A percentile compares a stretch with the other conserved stretches of the same genome.
Evolutionary conservation across 1,140 invertebrate species (phyloP).

Genomic region (Paralvinella palmiformis): DNA sequence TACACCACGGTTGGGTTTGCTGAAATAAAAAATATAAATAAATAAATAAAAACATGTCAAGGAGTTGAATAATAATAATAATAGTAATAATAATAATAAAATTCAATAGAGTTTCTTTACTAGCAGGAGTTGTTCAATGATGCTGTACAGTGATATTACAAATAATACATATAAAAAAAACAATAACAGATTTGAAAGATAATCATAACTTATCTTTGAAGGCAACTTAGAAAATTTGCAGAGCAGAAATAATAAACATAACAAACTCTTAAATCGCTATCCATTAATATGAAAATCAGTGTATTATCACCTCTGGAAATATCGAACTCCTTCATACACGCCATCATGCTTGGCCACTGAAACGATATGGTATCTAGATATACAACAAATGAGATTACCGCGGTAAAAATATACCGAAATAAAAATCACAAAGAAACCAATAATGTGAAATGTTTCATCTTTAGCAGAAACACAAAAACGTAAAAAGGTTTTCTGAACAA

Average conservation of each 20-base stretch:
- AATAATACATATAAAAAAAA: not conserved
- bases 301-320: conserved; percentile 44
- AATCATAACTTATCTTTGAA: no score
- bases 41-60: not conserved
- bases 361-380: conserved; percentile 14
- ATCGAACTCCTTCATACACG: conserved; percentile 43
- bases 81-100: no score
- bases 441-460: not conserved
- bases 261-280: not conserved
- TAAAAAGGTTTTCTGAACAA: not conserved
- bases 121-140: not conserved
- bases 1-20: conserved; percentile 49
- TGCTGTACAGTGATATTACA: no score
- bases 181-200: not conserved
- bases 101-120: no score
- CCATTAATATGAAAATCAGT: not conserved
- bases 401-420: not conserved
- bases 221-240: no score
- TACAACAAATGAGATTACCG: not conserved
- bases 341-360: conserved; percentile 51
- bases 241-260: not conserved
- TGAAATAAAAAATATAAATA: conserved; percentile 29
- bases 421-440: not conserved
- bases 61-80: not conserved
- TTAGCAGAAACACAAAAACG: no score